Percentiles rank a stretch among this genome's conserved stretches.
These are phyloP conservation scores for Gadus chalcogrammus DNA, from an alignment of 2,113 vertebrate genomes.

Conservation along the genomic window DNA sequence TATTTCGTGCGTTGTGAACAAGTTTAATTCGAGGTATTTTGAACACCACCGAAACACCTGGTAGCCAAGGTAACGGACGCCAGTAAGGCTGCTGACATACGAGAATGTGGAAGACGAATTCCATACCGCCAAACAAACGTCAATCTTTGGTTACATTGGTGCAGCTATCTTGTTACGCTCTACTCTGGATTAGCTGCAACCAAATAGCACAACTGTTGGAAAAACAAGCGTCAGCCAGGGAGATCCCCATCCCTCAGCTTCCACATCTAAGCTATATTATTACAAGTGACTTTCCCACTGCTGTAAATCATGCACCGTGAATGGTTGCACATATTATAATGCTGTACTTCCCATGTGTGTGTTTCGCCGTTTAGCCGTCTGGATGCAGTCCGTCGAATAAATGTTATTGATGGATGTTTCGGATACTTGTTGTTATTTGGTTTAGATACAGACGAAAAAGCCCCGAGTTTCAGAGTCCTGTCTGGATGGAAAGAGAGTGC, in stretches of 20 bases:
- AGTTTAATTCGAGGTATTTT: too few species aligned
- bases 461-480: background rate
- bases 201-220: background rate
- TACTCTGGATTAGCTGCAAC: background rate
- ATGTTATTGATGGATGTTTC: too few species aligned
- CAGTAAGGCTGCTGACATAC: background rate
- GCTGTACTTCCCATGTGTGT: too few species aligned
- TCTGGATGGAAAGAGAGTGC: background rate
- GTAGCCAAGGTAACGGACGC: background rate
- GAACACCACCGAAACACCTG: background rate
- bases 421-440: background rate
- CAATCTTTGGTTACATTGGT: constrained; percentile 1
- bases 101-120: background rate
- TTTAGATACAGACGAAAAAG: background rate
- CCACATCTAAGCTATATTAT: too few species aligned
- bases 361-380: too few species aligned
- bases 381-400: too few species aligned
- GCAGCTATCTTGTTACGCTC: background rate
- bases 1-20: too few species aligned
- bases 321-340: too few species aligned
- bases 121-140: background rate
- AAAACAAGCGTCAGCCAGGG: background rate
- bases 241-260: background rate
- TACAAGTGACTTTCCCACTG: too few species aligned
- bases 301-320: too few species aligned